These are phyloP conservation scores for Bambusicola thoracicus DNA, from an alignment of 2,113 vertebrate species.

Conservation along the genomic window DNA sequence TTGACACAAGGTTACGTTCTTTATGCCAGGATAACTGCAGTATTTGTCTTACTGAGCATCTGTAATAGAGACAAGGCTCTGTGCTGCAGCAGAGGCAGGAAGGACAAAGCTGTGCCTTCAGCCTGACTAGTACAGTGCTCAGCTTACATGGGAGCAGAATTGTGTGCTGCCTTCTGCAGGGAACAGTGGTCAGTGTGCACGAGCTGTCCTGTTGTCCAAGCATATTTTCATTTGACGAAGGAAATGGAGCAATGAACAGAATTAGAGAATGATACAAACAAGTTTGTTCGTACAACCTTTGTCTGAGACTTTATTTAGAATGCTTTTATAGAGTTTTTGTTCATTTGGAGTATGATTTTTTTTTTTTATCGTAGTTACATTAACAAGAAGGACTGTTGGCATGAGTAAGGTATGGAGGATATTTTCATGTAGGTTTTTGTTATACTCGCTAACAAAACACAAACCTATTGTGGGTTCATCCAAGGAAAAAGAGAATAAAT, in stretches of 20 bases:
- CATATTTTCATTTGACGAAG: neutral
- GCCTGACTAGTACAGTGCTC: rapidly evolving
- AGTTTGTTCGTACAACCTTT: neutral
- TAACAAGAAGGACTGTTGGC: rapidly evolving
- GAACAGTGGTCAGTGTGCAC: rapidly evolving
- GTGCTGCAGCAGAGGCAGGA: neutral
- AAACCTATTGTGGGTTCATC: neutral
- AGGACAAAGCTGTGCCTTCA: neutral
- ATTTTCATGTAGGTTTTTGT: neutral
- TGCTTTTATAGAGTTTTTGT: neutral
- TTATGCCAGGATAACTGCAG: neutral
- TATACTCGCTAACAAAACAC: neutral
- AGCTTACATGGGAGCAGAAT: neutral
- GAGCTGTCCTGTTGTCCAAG: no score
- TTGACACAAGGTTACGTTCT: neutral
- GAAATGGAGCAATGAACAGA: neutral
- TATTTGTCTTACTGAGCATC: neutral
- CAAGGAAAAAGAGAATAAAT: neutral
- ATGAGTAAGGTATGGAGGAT: no score
- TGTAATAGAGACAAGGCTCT: neutral
- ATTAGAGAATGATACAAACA: neutral
- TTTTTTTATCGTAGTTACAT: neutral
- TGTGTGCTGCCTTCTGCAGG: neutral
- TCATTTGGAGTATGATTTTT: neutral
- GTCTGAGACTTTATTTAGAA: neutral